Evolutionary conservation across 2,797 vertebrate genomes (phyloP).

Genomic region (Pangasius krempfi): DNA sequence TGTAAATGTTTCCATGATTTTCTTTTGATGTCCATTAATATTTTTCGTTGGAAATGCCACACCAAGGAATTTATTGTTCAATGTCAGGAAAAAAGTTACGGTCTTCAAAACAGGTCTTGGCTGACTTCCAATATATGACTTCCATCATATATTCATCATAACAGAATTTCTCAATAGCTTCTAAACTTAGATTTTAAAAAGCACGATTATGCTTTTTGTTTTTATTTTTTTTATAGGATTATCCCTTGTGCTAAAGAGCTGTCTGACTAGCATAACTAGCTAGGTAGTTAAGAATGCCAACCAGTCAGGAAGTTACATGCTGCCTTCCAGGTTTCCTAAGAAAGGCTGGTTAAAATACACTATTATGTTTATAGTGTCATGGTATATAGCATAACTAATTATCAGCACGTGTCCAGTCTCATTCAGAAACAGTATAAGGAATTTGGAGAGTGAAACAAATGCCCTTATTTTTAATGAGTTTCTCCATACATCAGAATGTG

Average conservation of each 20-base stretch:
- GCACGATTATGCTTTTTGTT: background rate
- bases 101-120: background rate
- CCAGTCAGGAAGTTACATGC: background rate
- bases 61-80: background rate
- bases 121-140: background rate
- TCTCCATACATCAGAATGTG: constrained; percentile 24
- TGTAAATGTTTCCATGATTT: background rate
- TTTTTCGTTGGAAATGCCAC: background rate
- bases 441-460: background rate
- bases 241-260: background rate
- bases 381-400: too few relatives aligned
- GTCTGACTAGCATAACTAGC: background rate
- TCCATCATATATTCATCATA: background rate
- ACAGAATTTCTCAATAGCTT: background rate
- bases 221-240: background rate
- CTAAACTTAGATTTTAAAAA: background rate
- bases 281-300: background rate
- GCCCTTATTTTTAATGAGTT: background rate
- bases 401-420: background rate
- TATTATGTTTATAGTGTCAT: too few relatives aligned
- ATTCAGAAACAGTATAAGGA: background rate
- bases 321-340: background rate
- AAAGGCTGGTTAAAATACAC: background rate
- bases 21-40: background rate
- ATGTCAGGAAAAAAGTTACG: background rate